Evolutionary conservation across 2,888 invertebrate species (phyloP).

Genomic region (Patella ulyssiponensis): DNA sequence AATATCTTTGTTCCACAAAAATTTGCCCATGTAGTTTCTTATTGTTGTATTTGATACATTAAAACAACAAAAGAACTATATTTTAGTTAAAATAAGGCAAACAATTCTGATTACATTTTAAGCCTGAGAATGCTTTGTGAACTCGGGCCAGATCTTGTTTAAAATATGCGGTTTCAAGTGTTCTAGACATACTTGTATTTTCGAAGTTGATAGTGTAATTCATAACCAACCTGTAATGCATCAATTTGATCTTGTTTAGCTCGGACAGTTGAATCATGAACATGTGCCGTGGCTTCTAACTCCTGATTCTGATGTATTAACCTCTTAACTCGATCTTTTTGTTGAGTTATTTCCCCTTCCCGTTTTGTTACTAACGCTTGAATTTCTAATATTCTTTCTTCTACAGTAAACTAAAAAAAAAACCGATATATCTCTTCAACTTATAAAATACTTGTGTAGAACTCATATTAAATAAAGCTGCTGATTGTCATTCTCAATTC

Average conservation of each 20-base stretch:
- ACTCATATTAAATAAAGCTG: too few relatives aligned
- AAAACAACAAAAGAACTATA: too few relatives aligned
- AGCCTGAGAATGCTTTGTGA: too few relatives aligned
- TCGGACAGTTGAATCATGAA: constrained; percentile 45
- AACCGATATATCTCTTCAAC: background rate
- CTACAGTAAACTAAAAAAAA: constrained; percentile 41
- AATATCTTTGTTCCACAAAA: too few relatives aligned
- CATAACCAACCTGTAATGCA: constrained; percentile 51
- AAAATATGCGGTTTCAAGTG: constrained; percentile 36
- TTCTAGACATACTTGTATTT: too few relatives aligned
- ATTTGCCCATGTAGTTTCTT: too few relatives aligned
- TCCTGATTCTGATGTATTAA: constrained; percentile 50
- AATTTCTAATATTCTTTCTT: constrained; percentile 47
- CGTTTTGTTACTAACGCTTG: constrained; percentile 41
- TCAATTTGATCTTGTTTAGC: constrained; percentile 58
- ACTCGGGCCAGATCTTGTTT: constrained; percentile 47
- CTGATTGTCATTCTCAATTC: too few relatives aligned
- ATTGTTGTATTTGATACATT: too few relatives aligned
- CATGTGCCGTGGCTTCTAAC: constrained; percentile 43
- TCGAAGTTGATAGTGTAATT: too few relatives aligned
- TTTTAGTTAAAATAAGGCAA: too few relatives aligned
- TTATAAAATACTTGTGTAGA: too few relatives aligned
- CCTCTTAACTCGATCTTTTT: constrained; percentile 48
- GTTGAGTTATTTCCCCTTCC: constrained; percentile 48
- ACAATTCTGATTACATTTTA: too few relatives aligned